These are phyloP conservation scores for Kryptopterus vitreolus DNA, from an alignment of 2,797 vertebrate species.

Conservation along the genomic window DNA sequence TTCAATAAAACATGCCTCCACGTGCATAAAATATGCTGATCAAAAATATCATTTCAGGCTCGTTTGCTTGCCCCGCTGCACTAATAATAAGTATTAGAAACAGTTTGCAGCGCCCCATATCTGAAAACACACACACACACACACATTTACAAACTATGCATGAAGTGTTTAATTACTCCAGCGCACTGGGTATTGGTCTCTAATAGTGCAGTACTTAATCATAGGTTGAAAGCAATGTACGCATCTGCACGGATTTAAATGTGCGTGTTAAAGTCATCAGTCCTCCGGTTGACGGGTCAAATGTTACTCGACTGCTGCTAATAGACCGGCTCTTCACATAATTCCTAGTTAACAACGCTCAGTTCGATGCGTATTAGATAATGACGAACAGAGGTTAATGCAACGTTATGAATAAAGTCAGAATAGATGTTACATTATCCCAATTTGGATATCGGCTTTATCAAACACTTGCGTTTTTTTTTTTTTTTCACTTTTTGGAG, in stretches of 20 bases:
- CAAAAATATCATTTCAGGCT: not conserved
- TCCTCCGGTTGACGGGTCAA: conserved; percentile 26
- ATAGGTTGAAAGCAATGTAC: not conserved
- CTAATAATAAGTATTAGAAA: not conserved
- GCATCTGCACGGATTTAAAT: not conserved
- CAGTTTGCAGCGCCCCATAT: not conserved
- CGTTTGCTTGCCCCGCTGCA: not conserved
- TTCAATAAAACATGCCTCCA: not conserved
- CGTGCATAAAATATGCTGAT: not conserved
- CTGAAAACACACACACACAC: not conserved
- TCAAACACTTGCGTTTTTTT: not conserved
- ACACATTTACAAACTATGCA: not conserved
- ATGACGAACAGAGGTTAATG: not conserved
- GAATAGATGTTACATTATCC: not conserved
- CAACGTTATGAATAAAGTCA: conserved; percentile 8
- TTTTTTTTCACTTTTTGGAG: no score
- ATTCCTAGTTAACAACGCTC: conserved; percentile 16
- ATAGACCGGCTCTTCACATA: conserved; percentile 20
- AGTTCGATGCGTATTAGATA: conserved; percentile 14
- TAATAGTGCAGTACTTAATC: not conserved
- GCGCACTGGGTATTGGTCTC: not conserved
- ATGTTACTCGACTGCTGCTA: conserved; percentile 7
- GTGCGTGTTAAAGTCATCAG: not conserved
- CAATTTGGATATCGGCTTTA: not conserved
- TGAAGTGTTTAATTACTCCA: not conserved